Evolutionary conservation across 2,797 vertebrate genomes (phyloP).

Genomic region (Gallirallus australis): DNA sequence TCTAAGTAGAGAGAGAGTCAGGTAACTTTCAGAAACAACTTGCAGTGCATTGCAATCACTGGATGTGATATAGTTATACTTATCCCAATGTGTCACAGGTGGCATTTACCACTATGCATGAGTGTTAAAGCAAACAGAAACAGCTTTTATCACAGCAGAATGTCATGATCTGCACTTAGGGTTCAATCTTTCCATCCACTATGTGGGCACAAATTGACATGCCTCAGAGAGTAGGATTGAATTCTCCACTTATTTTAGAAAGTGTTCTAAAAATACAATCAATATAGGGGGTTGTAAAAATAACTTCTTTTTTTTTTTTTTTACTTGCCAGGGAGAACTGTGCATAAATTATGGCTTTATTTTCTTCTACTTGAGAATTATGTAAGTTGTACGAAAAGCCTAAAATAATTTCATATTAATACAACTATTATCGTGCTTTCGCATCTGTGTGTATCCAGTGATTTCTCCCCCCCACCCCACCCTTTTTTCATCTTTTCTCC

Average conservation of each 20-base stretch:
- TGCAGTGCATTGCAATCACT: not conserved
- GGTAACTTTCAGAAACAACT: constrained; percentile 49
- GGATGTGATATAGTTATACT: constrained; percentile 49
- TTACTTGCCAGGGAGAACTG: constrained; percentile 17
- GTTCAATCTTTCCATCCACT: constrained; percentile 70
- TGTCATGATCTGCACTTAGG: constrained; percentile 75
- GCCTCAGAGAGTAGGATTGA: constrained; percentile 62
- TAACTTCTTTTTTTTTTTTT: constrained; percentile 29
- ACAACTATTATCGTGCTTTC: not conserved
- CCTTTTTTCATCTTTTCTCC: not conserved
- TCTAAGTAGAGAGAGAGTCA: not conserved
- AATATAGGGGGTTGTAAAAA: constrained; percentile 56
- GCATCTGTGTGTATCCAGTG: not conserved
- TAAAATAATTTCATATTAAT: constrained; percentile 31
- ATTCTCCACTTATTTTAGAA: constrained; percentile 70
- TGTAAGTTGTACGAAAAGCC: constrained; percentile 9
- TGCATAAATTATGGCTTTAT: constrained; percentile 62
- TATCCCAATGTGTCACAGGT: constrained; percentile 50
- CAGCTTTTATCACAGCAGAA: constrained; percentile 77
- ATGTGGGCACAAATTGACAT: constrained; percentile 72
- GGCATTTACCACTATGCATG: constrained; percentile 63
- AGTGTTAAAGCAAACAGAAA: constrained; percentile 74
- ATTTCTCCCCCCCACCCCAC: not conserved
- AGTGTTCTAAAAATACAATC: constrained; percentile 74
- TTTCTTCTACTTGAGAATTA: constrained; percentile 52